These are phyloP conservation scores for Asarcornis scutulata DNA, from an alignment of 2,113 vertebrate genomes.

Conservation along the genomic window DNA sequence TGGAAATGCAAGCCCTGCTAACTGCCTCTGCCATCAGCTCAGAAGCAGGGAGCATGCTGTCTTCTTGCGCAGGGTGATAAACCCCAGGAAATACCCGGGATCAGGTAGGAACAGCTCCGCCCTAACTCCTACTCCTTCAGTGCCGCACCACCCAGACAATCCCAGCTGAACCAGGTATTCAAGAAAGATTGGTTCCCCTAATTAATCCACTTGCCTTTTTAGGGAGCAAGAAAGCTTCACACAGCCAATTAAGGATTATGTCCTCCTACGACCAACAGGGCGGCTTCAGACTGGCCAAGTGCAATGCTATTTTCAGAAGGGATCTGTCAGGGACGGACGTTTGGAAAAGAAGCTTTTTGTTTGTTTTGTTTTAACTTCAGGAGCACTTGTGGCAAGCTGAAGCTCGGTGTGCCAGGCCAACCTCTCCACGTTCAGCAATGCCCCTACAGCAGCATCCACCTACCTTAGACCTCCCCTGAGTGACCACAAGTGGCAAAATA, in stretches of 20 bases:
- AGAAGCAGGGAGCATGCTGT: accelerated
- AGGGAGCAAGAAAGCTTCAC: neutral
- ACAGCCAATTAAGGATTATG: neutral
- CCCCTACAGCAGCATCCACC: neutral
- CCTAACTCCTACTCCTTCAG: conserved; percentile 16
- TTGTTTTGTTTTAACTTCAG: neutral
- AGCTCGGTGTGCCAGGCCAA: accelerated
- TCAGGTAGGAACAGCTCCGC: neutral
- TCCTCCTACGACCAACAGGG: neutral
- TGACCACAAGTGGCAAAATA: neutral
- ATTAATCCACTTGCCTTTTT: neutral
- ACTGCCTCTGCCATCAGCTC: neutral
- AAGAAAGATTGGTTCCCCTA: conserved; percentile 40
- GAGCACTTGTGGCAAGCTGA: neutral
- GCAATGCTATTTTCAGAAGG: neutral
- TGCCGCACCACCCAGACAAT: neutral
- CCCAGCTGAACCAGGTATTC: conserved; percentile 42
- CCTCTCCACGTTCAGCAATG: accelerated
- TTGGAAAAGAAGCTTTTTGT: neutral
- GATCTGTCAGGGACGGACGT: neutral
- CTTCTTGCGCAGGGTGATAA: neutral
- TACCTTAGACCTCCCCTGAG: neutral
- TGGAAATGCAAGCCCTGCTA: neutral
- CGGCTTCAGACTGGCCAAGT: neutral
- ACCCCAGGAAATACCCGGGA: neutral